Conservation (phyloP, 2,113 vertebrate species). For the Phrynosoma platyrhinos region DNA sequence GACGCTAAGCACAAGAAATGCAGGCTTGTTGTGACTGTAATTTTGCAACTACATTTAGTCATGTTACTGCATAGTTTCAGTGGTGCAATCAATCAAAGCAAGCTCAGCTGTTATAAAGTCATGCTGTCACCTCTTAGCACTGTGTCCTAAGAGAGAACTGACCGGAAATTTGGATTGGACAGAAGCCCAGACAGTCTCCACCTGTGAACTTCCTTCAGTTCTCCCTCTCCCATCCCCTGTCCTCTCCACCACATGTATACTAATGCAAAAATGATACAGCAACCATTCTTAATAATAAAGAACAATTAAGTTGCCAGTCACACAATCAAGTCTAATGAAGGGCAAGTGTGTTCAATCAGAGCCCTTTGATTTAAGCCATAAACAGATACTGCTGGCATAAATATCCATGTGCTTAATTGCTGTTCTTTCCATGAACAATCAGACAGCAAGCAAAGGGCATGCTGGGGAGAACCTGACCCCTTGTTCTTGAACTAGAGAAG, state of each 20-base stretch:
- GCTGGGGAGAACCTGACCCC: not conserved
- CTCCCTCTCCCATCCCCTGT: not conserved
- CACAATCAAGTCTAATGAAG: not conserved
- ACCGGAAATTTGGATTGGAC: conserved; percentile 25
- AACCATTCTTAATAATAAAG: not conserved
- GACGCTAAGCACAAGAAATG: conserved; percentile 5
- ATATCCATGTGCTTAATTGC: not conserved
- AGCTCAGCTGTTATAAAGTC: conserved; percentile 19
- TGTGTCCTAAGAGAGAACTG: not conserved
- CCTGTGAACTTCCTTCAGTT: not conserved
- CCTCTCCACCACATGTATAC: fast-evolving
- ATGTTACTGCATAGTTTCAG: not conserved
- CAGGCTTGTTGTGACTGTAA: not conserved
- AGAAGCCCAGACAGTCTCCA: conserved; percentile 26
- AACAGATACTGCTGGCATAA: not conserved
- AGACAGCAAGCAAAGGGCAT: not conserved
- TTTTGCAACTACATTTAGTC: conserved; percentile 2
- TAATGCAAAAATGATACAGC: not conserved
- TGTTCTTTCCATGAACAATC: not conserved
- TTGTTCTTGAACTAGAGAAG: not conserved
- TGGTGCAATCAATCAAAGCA: not conserved
- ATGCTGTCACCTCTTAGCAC: not conserved
- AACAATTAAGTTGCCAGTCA: not conserved
- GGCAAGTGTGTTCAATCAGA: not conserved
- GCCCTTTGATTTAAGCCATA: conserved; percentile 1